These are phyloP conservation scores for Doryteuthis pealeii DNA, from an alignment of 1,140 invertebrate genomes.

Conservation along the genomic window DNA sequence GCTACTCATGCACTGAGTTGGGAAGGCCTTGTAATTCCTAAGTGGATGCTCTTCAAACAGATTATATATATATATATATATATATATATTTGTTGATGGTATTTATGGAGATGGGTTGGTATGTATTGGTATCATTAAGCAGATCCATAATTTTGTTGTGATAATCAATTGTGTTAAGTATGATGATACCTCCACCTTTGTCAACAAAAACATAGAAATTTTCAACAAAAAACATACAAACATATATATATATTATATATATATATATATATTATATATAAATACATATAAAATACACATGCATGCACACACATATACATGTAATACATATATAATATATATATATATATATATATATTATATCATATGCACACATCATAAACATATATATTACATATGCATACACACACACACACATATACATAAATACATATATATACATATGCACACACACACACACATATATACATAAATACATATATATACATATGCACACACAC, in stretches of 20 bases:
- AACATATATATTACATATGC: no score
- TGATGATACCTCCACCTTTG: neutral
- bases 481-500: no score
- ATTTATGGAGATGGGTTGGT: no score
- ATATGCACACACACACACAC: neutral
- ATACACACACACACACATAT: neutral
- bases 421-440: neutral
- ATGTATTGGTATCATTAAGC: no score
- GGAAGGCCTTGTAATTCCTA: no score
- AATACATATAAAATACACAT: neutral
- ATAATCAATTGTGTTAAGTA: no score
- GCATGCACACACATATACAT: neutral
- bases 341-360: neutral
- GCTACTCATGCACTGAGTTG: no score
- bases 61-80: neutral
- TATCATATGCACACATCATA: neutral
- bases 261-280: neutral
- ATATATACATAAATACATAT: neutral
- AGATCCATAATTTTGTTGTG: no score
- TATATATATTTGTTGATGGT: no score
- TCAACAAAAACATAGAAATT: neutral
- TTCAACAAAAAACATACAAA: neutral
- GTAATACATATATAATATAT: neutral
- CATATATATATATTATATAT: slow-evolving; percentile 1
- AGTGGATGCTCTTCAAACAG: neutral